Base-by-base conservation (phyloP, 2,888 invertebrate species). In the Stratiomys singularior region DNA sequence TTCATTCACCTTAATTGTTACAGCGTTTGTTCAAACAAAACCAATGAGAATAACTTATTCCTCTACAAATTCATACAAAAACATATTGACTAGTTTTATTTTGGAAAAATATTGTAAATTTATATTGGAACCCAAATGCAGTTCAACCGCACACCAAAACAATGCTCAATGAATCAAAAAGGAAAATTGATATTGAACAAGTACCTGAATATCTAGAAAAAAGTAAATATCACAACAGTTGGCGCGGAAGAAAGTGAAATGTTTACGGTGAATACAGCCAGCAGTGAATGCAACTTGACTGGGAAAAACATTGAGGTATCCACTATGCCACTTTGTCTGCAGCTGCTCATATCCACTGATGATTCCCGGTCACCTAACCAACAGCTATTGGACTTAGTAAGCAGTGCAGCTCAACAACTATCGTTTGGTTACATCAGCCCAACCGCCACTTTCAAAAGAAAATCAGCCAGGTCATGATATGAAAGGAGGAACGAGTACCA, bases 401-500 rank as follows among this genome's bases (percentile, higher is more conserved):
- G 37, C 9, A 37, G 37, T 37, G 3, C 37, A 37, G 37, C 37
- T 37, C 52, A 4, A 52, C 52, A 18, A 13, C 52, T 52, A 52
- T 18, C 52, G 52, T 18, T 52, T 13, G 5, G 60, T 60, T 60
- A 60, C 60, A 60, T 60, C 60, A 60, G 60, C 23, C 23, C n/a
- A 7, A 25, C 60, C 60, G 60, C 9, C 25, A 25, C 60, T 60
- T 60, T 60, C 18, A 13, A 60, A 64, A 64, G 64, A 64, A 64
- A 30, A 30, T 64, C 15, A 64, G 64, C 64, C 64, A 64, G 60
- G 60, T 25, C 60, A 60, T 64, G 52, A 71, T 47, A 47, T 71
- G 47, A 71, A 71, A 71, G 47, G 71, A 47, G 25, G 71, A 71
- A 71, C 27, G 46, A 71, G 15, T 11, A 25, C 7, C 21, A 28